Conservation (phyloP, 2,888 invertebrate genomes). For the Ichneumoninae sp. region DNA sequence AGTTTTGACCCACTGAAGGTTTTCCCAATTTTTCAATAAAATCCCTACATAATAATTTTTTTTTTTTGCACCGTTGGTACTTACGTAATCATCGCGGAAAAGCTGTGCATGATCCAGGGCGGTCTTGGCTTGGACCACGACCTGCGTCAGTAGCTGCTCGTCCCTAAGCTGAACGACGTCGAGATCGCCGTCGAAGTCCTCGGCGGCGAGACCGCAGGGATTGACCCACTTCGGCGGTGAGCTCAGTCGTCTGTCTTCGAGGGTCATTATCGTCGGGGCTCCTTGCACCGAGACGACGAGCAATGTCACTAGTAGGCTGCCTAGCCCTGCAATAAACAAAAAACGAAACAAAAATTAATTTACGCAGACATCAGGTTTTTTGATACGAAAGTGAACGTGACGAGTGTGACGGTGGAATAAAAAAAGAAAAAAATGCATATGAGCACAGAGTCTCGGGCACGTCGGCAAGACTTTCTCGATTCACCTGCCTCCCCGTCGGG, state of each 20-base stretch:
- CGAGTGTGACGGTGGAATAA: not conserved
- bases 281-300: slow-evolving; percentile 78
- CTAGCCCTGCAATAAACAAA: slow-evolving; percentile 78
- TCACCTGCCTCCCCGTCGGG: slow-evolving; percentile 25
- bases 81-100: slow-evolving; percentile 85
- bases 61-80: slow-evolving; percentile 73
- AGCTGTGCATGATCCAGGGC: slow-evolving; percentile 83
- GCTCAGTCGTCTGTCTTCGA: slow-evolving; percentile 76
- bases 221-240: slow-evolving; percentile 85
- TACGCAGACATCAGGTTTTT: not conserved
- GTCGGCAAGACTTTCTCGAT: not conserved
- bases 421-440: not conserved
- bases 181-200: slow-evolving; percentile 78
- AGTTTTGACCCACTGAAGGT: too few species aligned
- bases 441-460: not conserved
- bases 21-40: too few species aligned
- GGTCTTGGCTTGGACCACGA: slow-evolving; percentile 84
- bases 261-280: slow-evolving; percentile 79
- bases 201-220: slow-evolving; percentile 84
- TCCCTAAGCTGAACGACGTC: slow-evolving; percentile 81
- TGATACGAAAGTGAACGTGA: not conserved
- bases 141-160: slow-evolving; percentile 82
- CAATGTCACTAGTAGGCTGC: slow-evolving; percentile 79
- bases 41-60: too few species aligned
- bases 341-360: slow-evolving; percentile 19